These are phyloP conservation scores for Coreoperca whiteheadi DNA, from an alignment of 2,113 vertebrate genomes.

Conservation along the genomic window DNA sequence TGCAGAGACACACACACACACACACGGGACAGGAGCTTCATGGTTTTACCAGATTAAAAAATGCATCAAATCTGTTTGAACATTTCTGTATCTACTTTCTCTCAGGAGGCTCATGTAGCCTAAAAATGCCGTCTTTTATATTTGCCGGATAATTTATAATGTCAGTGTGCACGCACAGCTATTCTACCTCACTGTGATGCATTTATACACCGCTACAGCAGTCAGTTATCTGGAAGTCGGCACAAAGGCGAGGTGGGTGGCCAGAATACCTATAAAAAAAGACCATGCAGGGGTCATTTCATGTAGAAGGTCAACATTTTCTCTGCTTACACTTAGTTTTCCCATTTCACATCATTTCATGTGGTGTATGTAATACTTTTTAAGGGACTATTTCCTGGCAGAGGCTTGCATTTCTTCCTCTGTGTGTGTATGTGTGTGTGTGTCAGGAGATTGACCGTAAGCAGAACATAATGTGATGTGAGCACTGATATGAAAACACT, in stretches of 20 bases:
- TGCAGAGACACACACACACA: not conserved
- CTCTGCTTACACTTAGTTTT: constrained; percentile 11
- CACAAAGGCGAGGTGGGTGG: constrained; percentile 46
- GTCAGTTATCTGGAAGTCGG: constrained; percentile 49
- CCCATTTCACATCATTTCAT: not conserved
- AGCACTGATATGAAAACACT: constrained; percentile 72
- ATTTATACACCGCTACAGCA: constrained; percentile 35
- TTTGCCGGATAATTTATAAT: constrained; percentile 52
- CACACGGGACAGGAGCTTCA: not conserved
- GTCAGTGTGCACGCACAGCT: constrained; percentile 54
- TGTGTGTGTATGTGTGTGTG: constrained; percentile 24
- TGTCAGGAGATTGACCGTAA: constrained; percentile 63
- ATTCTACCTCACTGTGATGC: constrained; percentile 25
- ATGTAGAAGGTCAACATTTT: constrained; percentile 14
- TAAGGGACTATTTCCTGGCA: constrained; percentile 38
- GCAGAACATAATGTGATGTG: constrained; percentile 66
- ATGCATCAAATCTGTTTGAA: constrained; percentile 45
- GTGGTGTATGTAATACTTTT: constrained; percentile 26
- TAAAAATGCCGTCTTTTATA: constrained; percentile 42
- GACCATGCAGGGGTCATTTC: constrained; percentile 22
- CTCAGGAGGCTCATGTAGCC: constrained; percentile 26
- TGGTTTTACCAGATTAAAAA: constrained; percentile 28
- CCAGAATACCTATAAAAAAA: constrained; percentile 52
- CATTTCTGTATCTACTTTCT: constrained; percentile 23
- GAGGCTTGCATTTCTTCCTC: constrained; percentile 14